These are phyloP conservation scores for Dinocampus coccinellae DNA, from an alignment of 2,888 invertebrate species.

Conservation along the genomic window DNA sequence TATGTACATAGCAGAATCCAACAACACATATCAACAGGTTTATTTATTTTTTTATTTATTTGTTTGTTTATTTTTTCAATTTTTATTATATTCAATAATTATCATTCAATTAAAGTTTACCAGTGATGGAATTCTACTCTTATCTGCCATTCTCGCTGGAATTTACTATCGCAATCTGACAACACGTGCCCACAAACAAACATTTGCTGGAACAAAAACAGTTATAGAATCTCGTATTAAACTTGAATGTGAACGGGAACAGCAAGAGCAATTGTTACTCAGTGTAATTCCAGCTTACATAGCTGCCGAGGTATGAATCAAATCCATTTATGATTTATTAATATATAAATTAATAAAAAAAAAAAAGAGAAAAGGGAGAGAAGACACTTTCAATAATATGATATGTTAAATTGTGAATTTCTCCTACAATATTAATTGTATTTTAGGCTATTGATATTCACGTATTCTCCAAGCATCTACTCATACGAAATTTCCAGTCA, in stretches of 20 bases:
- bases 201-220: conserved; percentile 90
- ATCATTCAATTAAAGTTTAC: conserved; percentile 74
- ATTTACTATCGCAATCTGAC: conserved; percentile 91
- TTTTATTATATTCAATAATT: conserved; percentile 15
- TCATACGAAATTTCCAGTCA: neutral
- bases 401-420: neutral
- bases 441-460: neutral
- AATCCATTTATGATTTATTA: neutral
- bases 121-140: conserved; percentile 82
- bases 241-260: conserved; percentile 92
- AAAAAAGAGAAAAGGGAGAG: too few relatives aligned
- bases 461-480: neutral
- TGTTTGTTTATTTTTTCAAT: neutral
- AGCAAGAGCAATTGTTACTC: conserved; percentile 90
- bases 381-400: neutral
- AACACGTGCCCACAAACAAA: conserved; percentile 86
- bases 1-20: conserved; percentile 39
- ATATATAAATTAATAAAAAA: neutral
- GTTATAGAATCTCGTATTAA: conserved; percentile 93
- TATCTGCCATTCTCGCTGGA: conserved; percentile 85
- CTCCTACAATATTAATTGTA: conserved; percentile 2
- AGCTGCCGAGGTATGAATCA: conserved; percentile 85
- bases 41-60: neutral
- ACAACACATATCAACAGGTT: conserved; percentile 49
- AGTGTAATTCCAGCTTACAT: conserved; percentile 96